A percentile compares a stretch with the other conserved stretches of the same genome.
Conservation (phyloP, 2,888 invertebrate species). For the Itoplectis maculator region DNA sequence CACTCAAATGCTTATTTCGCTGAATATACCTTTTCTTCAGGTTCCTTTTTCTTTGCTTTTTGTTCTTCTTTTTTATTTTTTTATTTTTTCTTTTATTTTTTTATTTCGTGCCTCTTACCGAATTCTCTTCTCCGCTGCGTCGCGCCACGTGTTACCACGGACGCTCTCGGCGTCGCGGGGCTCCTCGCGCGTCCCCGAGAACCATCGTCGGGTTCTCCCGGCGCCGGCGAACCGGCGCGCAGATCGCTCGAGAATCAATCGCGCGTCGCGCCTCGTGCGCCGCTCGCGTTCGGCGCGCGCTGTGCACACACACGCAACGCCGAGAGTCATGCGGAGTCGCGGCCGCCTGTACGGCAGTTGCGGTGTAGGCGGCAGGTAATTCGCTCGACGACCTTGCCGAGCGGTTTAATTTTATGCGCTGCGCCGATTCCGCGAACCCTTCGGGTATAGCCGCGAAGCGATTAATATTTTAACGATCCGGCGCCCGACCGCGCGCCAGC, state of each 20-base stretch:
- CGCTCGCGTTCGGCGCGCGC: background rate
- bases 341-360: background rate
- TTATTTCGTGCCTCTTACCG: background rate
- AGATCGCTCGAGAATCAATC: background rate
- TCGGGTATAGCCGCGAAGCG: background rate
- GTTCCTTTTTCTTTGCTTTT: too few species aligned
- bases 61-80: background rate
- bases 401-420: slow-evolving; percentile 7
- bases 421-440: slow-evolving; percentile 35
- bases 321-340: background rate
- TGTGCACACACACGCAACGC: background rate
- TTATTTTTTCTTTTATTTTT: slow-evolving; percentile 6
- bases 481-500: background rate
- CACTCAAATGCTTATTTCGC: slow-evolving; percentile 17
- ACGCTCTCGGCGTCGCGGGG: background rate
- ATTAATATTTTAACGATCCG: slow-evolving; percentile 44
- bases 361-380: background rate
- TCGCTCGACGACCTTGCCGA: background rate
- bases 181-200: too few species aligned
- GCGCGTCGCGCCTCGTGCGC: background rate
- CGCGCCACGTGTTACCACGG: background rate
- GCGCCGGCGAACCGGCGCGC: background rate
- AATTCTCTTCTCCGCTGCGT: slow-evolving; percentile 1
- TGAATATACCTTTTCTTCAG: background rate
- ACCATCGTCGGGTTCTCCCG: background rate